Conservation (phyloP, 2,797 vertebrate species). For the Liparis tanakae region DNA sequence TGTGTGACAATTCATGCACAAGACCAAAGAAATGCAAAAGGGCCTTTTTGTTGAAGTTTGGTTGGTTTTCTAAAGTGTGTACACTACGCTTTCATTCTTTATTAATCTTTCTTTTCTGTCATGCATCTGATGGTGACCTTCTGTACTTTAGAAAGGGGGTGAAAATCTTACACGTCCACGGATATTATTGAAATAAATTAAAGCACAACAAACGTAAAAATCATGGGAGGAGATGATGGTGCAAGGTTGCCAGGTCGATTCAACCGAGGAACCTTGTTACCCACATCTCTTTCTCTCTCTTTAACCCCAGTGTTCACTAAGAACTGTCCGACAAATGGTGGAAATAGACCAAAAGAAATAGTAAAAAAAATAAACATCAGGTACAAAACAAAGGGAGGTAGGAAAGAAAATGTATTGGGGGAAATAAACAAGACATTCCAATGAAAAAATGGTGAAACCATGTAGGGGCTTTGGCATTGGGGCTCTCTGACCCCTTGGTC, state of each 20-base stretch:
- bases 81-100: neutral
- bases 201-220: neutral
- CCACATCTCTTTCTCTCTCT: neutral
- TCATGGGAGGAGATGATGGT: neutral
- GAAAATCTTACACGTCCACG: neutral
- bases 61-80: neutral
- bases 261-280: neutral
- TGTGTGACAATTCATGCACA: constrained; percentile 24
- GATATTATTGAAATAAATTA: neutral
- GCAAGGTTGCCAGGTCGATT: neutral
- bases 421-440: neutral
- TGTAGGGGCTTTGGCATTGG: neutral
- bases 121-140: neutral
- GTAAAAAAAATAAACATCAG: neutral
- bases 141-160: neutral
- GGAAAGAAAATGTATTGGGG: no score
- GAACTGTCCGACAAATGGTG: neutral
- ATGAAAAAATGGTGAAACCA: neutral
- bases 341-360: neutral
- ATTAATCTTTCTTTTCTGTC: neutral
- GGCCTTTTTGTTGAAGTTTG: neutral
- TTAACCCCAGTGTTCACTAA: neutral
- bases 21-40: constrained; percentile 5
- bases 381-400: neutral
- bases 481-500: neutral